Evolutionary conservation across 1,140 invertebrate genomes (phyloP), one percentile per base, ranked within the genome.

Genomic region (Panagrolaimus sp.): DNA sequence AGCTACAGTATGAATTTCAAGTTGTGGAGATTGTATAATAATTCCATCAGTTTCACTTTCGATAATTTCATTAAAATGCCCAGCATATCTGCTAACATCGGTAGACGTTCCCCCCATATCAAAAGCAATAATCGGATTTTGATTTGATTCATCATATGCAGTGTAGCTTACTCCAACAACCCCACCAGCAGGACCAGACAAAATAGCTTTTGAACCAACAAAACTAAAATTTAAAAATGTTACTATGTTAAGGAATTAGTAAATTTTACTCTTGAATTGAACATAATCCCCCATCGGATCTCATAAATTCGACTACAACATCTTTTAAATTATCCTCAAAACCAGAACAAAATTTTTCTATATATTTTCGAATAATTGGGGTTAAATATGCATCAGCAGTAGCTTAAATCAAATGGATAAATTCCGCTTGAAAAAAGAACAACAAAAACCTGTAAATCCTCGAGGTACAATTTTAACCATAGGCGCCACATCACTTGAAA

Each of bases 91-190:
- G 69, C 92, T 95, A 6, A 81, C 78, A 87, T 98, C 96, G 0
- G 96, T 99, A 0, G 94, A 97, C 1, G 96, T 98, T 6, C 96
- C 96, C 65, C 96, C 96, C 96, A 98, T 98, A 84, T 98, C 96
- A 86, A 98, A 97, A 17, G 96, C 91, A 76, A 94, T 93, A 0
- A 93, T 88, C 32, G 96, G 93, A 46, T 72, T 48, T 62, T 71
- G 71, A 43, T 48, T 58, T 21, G 65, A 46, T 24, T 38, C 24
- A 52, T 89, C 74, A 83, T 89, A 92, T 17, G 93, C 93, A 1
- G 94, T 98, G 75, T 90, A 87, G 0, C 94, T 92, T 83, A 96
- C 97, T 1, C 94, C 93, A 24, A 97, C 92, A 2, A 98, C 94
- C 10, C 95, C 96, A 5, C 96, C 96, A 1, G 96, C 96, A 1